Evolutionary conservation across 2,888 invertebrate species (phyloP).

Genomic region (Lasioglossum figueresi): DNA sequence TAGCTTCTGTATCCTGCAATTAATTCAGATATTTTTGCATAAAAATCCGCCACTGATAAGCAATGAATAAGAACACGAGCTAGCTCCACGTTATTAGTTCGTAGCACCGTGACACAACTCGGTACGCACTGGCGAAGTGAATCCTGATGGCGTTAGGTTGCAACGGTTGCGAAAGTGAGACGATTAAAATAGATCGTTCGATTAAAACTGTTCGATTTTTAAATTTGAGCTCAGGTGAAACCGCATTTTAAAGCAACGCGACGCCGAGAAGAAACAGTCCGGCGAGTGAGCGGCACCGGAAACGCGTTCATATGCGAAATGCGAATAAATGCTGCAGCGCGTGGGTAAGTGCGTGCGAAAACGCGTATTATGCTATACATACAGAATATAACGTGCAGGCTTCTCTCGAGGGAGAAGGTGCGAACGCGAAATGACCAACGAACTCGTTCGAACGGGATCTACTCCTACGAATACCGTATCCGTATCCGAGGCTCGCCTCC

Average conservation of each 20-base stretch:
- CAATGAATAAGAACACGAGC: not conserved
- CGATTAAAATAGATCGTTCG: not conserved
- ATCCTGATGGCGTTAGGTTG: not conserved
- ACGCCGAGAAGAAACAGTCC: conserved; percentile 45
- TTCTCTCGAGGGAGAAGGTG: conserved; percentile 20
- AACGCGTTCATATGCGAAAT: conserved; percentile 43
- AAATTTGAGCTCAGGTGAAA: not conserved
- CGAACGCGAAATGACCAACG: conserved; percentile 24
- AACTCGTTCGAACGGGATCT: conserved; percentile 54
- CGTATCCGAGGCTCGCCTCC: conserved; percentile 34
- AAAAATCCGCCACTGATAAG: not conserved
- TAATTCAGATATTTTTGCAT: too few species aligned
- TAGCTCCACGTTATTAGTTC: not conserved
- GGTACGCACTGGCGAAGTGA: not conserved
- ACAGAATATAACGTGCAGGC: conserved; percentile 37
- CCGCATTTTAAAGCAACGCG: not conserved
- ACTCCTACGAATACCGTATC: conserved; percentile 54
- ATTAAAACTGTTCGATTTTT: not conserved
- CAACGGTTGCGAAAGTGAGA: not conserved
- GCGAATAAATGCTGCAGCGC: conserved; percentile 25
- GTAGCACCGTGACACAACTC: not conserved
- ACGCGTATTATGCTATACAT: conserved; percentile 5
- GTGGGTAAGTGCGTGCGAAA: conserved; percentile 49
- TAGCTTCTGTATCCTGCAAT: too few species aligned
- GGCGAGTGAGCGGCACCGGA: conserved; percentile 62